Conservation (phyloP, 2,888 invertebrate genomes). For the Molanna angustata region DNA sequence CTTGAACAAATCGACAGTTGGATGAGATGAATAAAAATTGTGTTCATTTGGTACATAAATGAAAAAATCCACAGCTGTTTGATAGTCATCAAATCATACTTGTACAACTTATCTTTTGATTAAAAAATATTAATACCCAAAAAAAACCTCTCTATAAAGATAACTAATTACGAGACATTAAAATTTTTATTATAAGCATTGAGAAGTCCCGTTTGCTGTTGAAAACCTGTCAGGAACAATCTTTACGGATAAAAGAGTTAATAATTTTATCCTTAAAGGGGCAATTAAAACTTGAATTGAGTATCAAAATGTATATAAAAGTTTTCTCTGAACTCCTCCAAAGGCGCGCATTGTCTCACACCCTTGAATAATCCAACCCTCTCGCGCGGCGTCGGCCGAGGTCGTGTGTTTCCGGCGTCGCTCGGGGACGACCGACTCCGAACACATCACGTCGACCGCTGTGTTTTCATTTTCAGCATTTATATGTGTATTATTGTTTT, state of each 20-base stretch:
- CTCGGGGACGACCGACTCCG: constrained; percentile 19
- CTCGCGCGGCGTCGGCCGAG: constrained; percentile 20
- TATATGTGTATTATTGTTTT: constrained; percentile 32
- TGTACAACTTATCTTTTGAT: too few relatives aligned
- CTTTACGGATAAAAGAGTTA: background rate
- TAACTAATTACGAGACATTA: too few relatives aligned
- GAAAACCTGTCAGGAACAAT: constrained; percentile 10
- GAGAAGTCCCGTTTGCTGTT: too few relatives aligned
- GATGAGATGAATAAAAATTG: too few relatives aligned
- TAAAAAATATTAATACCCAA: too few relatives aligned
- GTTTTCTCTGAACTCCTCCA: constrained; percentile 6
- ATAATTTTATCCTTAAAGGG: constrained; percentile 6
- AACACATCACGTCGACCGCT: constrained; percentile 21
- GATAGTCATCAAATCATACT: too few relatives aligned
- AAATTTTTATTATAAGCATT: too few relatives aligned
- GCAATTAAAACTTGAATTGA: constrained; percentile 20
- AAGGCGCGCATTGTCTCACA: constrained; percentile 3
- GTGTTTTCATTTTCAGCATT: constrained; percentile 32
- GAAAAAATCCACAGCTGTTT: too few relatives aligned
- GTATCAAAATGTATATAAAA: constrained; percentile 17
- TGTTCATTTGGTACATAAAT: too few relatives aligned
- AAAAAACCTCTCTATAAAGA: too few relatives aligned
- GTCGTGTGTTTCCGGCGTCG: constrained; percentile 20
- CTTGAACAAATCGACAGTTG: too few relatives aligned
- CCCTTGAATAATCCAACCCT: constrained; percentile 17